Conservation (phyloP, 1,140 invertebrate genomes). For the Lineus longissimus region DNA sequence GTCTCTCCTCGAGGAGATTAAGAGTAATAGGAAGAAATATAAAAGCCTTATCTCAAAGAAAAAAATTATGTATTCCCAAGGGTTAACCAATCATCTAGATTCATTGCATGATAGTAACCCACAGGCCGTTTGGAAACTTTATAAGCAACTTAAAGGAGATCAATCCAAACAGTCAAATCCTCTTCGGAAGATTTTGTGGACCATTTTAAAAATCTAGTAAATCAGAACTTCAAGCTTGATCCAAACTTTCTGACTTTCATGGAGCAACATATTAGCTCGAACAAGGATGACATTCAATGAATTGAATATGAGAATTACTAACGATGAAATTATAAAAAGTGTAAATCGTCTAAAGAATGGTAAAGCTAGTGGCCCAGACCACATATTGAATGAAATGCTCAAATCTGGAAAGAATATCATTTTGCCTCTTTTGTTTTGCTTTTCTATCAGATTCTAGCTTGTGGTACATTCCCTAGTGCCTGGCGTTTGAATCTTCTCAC, state of each 20-base stretch:
- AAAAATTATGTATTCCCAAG: too few relatives aligned
- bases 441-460: neutral
- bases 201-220: too few relatives aligned
- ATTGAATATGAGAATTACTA: neutral
- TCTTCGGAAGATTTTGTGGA: too few relatives aligned
- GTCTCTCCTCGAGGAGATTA: neutral
- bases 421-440: neutral
- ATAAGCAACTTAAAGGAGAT: too few relatives aligned
- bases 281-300: conserved; percentile 3
- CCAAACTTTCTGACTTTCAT: too few relatives aligned
- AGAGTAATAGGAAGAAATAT: too few relatives aligned
- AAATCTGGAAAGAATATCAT: neutral
- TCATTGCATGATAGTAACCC: too few relatives aligned
- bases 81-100: too few relatives aligned
- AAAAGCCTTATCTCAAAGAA: too few relatives aligned
- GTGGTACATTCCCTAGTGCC: neutral
- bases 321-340: neutral
- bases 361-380: neutral
- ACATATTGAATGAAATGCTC: conserved; percentile 5
- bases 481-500: neutral
- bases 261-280: neutral
- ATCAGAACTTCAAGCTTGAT: too few relatives aligned
- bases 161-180: too few relatives aligned
- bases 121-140: too few relatives aligned
- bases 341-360: neutral